phyloP scores from a whole-genome alignment of 2,797 vertebrate species.

The Monodelphis domestica region DNA sequence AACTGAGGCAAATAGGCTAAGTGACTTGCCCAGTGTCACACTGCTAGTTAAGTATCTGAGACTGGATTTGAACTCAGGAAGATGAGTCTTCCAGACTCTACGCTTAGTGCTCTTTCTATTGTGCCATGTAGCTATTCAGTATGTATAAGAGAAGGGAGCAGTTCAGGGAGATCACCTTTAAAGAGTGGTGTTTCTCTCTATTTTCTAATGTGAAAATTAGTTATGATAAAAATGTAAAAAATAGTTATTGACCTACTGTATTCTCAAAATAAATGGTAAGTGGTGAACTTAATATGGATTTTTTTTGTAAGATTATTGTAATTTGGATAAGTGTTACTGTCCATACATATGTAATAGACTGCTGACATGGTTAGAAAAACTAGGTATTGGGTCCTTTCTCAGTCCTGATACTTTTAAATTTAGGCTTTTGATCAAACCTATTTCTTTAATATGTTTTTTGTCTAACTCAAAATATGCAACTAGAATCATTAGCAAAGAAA shows the following conservation, averaged over 20 bases:
- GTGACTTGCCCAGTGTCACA: no score
- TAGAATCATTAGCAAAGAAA: neutral
- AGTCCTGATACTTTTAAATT: slow-evolving; percentile 41
- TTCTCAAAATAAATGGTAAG: slow-evolving; percentile 33
- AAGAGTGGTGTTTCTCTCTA: neutral
- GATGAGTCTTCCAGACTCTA: no score
- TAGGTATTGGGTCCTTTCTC: slow-evolving; percentile 35
- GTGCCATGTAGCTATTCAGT: no score
- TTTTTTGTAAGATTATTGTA: slow-evolving; percentile 61
- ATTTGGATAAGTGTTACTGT: neutral
- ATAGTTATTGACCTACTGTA: neutral
- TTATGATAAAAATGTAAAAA: no score
- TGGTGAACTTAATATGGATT: slow-evolving; percentile 6
- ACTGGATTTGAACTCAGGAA: no score
- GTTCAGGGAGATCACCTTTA: neutral
- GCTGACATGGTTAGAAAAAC: slow-evolving; percentile 19
- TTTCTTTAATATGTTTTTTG: neutral
- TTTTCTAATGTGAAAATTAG: slow-evolving; percentile 50
- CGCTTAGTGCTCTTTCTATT: no score
- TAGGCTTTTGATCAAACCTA: slow-evolving; percentile 22
- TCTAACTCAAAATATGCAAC: slow-evolving; percentile 27
- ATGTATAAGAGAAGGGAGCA: neutral
- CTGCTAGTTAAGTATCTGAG: no score
- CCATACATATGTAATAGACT: neutral
- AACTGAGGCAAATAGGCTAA: no score